Percentiles rank a stretch among this genome's conserved stretches.
Evolutionary conservation across 2,797 vertebrate genomes (phyloP).

Genomic region (Dendrocincla fuliginosa): DNA sequence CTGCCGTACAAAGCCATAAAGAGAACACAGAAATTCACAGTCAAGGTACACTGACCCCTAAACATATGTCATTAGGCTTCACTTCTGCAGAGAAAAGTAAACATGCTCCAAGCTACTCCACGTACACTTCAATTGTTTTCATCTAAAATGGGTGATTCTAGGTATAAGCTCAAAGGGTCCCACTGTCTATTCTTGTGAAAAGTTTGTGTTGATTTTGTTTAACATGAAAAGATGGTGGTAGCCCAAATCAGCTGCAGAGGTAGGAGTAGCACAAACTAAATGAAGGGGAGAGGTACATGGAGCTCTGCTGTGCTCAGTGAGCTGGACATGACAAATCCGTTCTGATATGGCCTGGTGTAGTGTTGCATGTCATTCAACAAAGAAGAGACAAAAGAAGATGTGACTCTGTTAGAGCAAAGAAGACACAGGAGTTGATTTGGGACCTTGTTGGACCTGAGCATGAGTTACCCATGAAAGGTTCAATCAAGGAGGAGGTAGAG

Average conservation of each 20-base stretch:
- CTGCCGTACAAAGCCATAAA: not conserved
- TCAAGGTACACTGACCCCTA: not conserved
- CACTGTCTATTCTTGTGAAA: not conserved
- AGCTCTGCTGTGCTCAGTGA: not conserved
- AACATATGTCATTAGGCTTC: not conserved
- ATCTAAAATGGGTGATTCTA: not conserved
- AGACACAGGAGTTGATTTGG: not conserved
- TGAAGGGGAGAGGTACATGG: not conserved
- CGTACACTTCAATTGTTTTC: fast-evolving
- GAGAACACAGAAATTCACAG: not conserved
- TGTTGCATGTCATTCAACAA: not conserved
- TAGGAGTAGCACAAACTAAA: not conserved
- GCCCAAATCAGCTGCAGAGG: not conserved
- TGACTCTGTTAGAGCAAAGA: not conserved
- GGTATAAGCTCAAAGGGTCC: not conserved
- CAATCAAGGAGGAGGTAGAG: not conserved
- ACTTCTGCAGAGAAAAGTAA: not conserved
- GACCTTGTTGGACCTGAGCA: not conserved
- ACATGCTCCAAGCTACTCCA: not conserved
- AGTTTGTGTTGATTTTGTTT: not conserved
- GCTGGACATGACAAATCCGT: not conserved
- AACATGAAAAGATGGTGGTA: not conserved
- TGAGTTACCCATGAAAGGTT: not conserved
- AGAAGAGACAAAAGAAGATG: not conserved
- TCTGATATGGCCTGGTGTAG: not conserved